A percentile compares a stretch with the other conserved stretches of the same genome.
These are phyloP conservation scores for Ceratosolen fusciceps DNA, from an alignment of 1,140 invertebrate genomes.

Conservation along the genomic window DNA sequence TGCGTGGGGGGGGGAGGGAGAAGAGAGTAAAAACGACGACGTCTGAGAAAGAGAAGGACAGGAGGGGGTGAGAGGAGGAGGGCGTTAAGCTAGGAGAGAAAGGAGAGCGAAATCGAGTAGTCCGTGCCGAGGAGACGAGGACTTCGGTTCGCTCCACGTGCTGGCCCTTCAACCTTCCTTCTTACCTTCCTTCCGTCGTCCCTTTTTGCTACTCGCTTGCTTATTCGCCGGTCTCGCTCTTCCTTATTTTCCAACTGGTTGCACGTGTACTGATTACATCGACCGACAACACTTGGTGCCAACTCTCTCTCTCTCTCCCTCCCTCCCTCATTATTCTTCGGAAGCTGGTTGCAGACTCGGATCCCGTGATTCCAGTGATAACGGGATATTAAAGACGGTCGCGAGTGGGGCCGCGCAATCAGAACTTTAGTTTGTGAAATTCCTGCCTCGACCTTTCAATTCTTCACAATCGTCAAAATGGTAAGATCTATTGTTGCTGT, in stretches of 20 bases:
- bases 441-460: neutral
- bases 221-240: neutral
- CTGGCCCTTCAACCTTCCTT: too few species aligned
- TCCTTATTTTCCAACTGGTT: neutral
- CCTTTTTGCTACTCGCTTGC: neutral
- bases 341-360: neutral
- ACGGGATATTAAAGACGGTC: neutral
- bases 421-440: neutral
- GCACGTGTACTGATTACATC: neutral
- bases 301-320: too few species aligned
- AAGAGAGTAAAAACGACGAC: too few species aligned
- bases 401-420: neutral
- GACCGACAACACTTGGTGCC: too few species aligned
- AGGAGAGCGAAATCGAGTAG: conserved; percentile 3
- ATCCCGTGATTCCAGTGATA: neutral
- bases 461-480: conserved; percentile 3
- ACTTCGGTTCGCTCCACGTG: neutral
- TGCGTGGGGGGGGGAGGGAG: neutral
- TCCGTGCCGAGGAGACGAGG: too few species aligned
- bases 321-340: too few species aligned
- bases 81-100: conserved; percentile 23
- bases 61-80: neutral
- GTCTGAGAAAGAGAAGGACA: neutral
- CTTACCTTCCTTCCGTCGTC: too few species aligned
- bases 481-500: too few species aligned